phyloP scores from a whole-genome alignment of 2,888 invertebrate species.

The Rhyacophila evoluta region DNA sequence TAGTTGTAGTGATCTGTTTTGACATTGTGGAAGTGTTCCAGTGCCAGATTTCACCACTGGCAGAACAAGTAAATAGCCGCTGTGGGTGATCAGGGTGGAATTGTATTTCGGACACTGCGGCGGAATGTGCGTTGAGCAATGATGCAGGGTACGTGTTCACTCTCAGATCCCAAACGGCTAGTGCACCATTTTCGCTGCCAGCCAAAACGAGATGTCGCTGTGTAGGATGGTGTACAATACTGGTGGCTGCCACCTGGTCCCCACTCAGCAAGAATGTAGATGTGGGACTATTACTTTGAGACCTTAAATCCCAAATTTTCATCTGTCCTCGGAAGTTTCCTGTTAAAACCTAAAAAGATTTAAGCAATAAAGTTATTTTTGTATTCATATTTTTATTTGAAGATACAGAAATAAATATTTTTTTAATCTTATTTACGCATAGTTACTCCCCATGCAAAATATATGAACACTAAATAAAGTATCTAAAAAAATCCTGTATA shows the following conservation, averaged over 20 bases:
- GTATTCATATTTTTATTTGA: no score
- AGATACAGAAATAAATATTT: no score
- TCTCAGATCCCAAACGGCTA: conserved; percentile 92
- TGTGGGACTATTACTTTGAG: conserved; percentile 72
- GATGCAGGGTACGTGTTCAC: conserved; percentile 87
- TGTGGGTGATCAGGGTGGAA: conserved; percentile 90
- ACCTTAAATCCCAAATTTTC: conserved; percentile 89
- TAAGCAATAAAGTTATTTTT: no score
- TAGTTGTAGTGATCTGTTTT: conserved; percentile 61
- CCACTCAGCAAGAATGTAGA: conserved; percentile 81
- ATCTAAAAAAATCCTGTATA: no score
- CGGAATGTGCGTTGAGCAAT: conserved; percentile 81
- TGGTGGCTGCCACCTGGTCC: conserved; percentile 79
- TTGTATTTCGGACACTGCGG: conserved; percentile 84
- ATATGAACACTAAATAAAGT: no score
- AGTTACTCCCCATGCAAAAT: no score
- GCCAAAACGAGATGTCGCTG: conserved; percentile 87
- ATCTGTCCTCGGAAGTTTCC: conserved; percentile 91
- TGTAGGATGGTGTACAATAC: conserved; percentile 86
- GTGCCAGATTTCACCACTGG: conserved; percentile 89
- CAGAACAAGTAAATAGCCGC: conserved; percentile 85
- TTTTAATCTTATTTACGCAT: no score
- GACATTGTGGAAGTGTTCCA: conserved; percentile 80
- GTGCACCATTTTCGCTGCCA: conserved; percentile 87
- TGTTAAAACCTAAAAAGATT: conserved; percentile 74